Evolutionary conservation across 2,113 vertebrate genomes (phyloP).

Genomic region (Callaeas wilsoni): DNA sequence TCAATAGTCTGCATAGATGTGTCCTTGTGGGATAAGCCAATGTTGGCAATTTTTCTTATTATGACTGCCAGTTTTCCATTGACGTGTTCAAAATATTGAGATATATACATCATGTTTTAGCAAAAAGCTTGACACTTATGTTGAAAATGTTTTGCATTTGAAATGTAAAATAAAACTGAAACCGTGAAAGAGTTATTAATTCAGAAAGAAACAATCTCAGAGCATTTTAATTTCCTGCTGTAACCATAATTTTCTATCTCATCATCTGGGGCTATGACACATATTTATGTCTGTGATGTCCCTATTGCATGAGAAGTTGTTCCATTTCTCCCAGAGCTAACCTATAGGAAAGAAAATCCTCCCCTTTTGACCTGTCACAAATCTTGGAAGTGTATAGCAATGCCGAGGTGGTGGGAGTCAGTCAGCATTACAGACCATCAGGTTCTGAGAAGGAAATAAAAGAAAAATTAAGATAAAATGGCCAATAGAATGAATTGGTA

Average conservation of each 20-base stretch:
- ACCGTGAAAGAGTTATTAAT: not conserved
- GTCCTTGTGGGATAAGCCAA: not conserved
- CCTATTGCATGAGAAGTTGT: not conserved
- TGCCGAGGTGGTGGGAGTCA: not conserved
- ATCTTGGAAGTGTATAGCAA: not conserved
- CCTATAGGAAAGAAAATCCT: not conserved
- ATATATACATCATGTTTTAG: not conserved
- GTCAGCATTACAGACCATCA: not conserved
- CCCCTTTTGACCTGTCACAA: not conserved
- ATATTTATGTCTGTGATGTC: not conserved
- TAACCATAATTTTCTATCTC: not conserved
- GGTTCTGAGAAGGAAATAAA: not conserved
- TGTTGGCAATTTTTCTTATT: not conserved
- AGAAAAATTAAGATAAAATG: not conserved
- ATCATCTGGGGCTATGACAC: not conserved
- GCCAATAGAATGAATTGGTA: not conserved
- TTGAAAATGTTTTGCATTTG: not conserved
- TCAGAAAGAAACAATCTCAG: not conserved
- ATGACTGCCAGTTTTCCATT: not conserved
- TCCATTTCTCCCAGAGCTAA: not conserved
- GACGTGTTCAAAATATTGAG: not conserved
- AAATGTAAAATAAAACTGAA: not conserved
- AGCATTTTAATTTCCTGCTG: not conserved
- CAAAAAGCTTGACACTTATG: not conserved
- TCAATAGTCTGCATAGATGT: not conserved